Percentiles rank a stretch among this genome's conserved stretches.
Conservation (phyloP, 1,140 invertebrate species). For the Brachionus manjavacas region DNA sequence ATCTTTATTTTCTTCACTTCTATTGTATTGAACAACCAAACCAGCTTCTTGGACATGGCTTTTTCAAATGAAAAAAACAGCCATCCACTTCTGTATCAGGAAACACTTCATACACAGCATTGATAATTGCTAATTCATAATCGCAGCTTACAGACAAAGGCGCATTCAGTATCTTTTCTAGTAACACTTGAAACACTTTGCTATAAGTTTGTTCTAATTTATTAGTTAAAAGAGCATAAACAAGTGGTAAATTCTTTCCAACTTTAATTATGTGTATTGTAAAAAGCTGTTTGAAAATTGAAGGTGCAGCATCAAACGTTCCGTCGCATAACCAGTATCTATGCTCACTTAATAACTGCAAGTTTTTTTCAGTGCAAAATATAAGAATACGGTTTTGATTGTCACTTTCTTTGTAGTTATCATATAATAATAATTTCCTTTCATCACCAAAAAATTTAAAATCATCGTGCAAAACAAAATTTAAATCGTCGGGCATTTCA, state of each 20-base stretch:
- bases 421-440: background rate
- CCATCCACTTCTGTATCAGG: background rate
- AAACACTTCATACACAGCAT: background rate
- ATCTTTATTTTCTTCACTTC: background rate
- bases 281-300: background rate
- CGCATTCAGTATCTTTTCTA: too few relatives aligned
- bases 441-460: background rate
- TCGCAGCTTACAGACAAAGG: too few relatives aligned
- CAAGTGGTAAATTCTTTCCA: background rate
- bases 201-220: background rate
- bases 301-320: background rate
- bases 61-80: slow-evolving; percentile 26
- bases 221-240: background rate
- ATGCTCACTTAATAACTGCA: background rate
- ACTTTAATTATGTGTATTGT: background rate
- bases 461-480: background rate
- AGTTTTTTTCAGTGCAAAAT: background rate
- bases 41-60: background rate
- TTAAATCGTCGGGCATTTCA: background rate
- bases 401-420: background rate
- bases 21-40: background rate
- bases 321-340: background rate
- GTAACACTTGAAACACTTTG: background rate
- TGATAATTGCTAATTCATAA: background rate
- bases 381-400: background rate